These are phyloP conservation scores for Brachymystax lenok DNA, from an alignment of 2,797 vertebrate species.

Conservation along the genomic window DNA sequence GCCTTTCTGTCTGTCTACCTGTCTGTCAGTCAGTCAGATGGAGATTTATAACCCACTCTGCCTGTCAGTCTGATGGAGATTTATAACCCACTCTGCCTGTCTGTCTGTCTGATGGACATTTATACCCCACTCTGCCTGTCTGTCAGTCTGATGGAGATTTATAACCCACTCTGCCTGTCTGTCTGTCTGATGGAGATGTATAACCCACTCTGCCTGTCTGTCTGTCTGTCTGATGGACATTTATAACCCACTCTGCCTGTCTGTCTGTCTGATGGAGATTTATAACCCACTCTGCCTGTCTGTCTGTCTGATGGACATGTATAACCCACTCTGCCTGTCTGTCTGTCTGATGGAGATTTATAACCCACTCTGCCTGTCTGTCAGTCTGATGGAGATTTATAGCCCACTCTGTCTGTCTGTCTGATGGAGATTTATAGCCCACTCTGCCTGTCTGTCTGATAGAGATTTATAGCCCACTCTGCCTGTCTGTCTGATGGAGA, in stretches of 20 bases:
- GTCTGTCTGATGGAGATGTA: neutral
- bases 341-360: neutral
- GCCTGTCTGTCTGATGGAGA: neutral
- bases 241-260: neutral
- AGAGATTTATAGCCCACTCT: no score
- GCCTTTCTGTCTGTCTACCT: neutral
- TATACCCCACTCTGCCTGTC: neutral
- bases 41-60: no score
- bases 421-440: neutral
- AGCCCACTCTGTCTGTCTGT: neutral
- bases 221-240: neutral
- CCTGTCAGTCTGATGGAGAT: neutral
- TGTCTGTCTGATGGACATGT: neutral
- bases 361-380: neutral
- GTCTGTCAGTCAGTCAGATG: no score
- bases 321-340: neutral
- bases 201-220: neutral
- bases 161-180: neutral
- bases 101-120: neutral
- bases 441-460: neutral
- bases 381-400: neutral
- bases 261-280: neutral
- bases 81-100: no score
- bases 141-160: neutral
- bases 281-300: no score